Evolutionary conservation across 2,888 invertebrate genomes (phyloP), one percentile per base, ranked within the genome.

Genomic region (Nasonia oneida): DNA sequence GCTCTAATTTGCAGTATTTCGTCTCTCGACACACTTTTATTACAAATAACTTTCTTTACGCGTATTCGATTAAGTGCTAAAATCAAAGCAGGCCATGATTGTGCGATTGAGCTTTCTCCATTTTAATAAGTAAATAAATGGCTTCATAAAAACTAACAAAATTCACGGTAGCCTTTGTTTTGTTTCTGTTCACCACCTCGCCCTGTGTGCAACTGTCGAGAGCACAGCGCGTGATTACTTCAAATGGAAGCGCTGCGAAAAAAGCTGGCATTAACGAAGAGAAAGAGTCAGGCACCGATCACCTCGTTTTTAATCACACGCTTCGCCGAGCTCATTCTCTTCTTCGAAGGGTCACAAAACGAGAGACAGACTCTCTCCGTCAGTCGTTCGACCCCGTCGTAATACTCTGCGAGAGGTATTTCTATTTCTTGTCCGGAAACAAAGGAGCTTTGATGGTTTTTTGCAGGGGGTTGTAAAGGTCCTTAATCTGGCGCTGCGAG

Each of bases 271-370:
- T 73, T 71, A 81, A 81, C 71, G 39, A 73, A 81, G 71, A 71
- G 23, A 29, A 29, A 37, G 37, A 71, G 8, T 12, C 71, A 53
- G 57, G 18, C 42, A 42, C 57, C 79, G 73, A 81, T 79, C 80
- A 71, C 73, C 80, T 81, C 71, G 80, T 81, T 81, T 81, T 81
- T 81, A 81, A 81, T 81, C 80, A 81, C n/a, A 39, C 73, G 73
- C 71, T 57, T 71, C 57, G 73, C 39, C 73, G 71, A n/a, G 33
- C 33, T 29, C 29, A n/a, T 33, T 53, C 57, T 50, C 67, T 79
- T 33, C 15, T 33, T 14, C 23, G 42, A 42, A 70, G 37, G 50
- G 33, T 70, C 70, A n/a, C 53, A 18, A 70, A 47, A 39, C 29
- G 67, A 67, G 47, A 67, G 15, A 50, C 37, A 37, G 37, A 37